phyloP scores from a whole-genome alignment of 1,140 invertebrate species.

The Drosophila trapezifrons region DNA sequence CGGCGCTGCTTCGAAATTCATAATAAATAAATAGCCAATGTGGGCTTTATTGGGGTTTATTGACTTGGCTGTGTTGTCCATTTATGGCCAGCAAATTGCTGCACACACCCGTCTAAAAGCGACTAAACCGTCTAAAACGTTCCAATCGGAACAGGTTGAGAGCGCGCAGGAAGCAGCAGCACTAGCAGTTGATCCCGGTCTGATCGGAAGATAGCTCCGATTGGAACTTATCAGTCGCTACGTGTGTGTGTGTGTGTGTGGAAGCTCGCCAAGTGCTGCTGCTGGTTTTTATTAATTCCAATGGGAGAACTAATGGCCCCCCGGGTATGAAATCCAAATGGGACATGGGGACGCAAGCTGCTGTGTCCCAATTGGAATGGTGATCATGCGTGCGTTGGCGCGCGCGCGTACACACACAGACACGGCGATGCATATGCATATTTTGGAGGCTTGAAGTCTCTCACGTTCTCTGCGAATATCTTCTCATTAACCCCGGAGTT shows the following conservation, averaged over 20 bases:
- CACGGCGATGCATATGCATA: conserved; percentile 10
- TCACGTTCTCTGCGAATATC: not conserved
- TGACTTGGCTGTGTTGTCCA: conserved; percentile 62
- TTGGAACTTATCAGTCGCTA: conserved; percentile 16
- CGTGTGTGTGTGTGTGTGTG: not conserved
- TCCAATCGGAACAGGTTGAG: conserved; percentile 35
- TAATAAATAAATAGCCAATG: conserved; percentile 44
- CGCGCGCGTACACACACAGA: conserved; percentile 4
- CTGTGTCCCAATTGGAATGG: conserved; percentile 14
- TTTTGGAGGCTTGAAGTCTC: not conserved
- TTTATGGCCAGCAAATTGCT: conserved; percentile 72
- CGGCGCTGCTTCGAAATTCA: conserved; percentile 34
- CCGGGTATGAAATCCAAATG: conserved; percentile 3
- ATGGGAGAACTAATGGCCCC: conserved; percentile 1
- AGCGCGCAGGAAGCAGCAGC: conserved; percentile 6
- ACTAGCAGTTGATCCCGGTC: conserved; percentile 9
- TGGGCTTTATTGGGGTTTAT: conserved; percentile 80
- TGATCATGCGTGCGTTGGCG: conserved; percentile 16
- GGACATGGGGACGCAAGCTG: not conserved
- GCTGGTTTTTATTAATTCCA: conserved; percentile 3
- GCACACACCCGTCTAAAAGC: conserved; percentile 47
- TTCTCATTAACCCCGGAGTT: conserved; percentile 30
- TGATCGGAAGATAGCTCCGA: conserved; percentile 14
- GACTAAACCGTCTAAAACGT: conserved; percentile 1
- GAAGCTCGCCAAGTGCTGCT: conserved; percentile 41